Conservation (phyloP, 2,113 vertebrate species). For the Cottus gobio region DNA sequence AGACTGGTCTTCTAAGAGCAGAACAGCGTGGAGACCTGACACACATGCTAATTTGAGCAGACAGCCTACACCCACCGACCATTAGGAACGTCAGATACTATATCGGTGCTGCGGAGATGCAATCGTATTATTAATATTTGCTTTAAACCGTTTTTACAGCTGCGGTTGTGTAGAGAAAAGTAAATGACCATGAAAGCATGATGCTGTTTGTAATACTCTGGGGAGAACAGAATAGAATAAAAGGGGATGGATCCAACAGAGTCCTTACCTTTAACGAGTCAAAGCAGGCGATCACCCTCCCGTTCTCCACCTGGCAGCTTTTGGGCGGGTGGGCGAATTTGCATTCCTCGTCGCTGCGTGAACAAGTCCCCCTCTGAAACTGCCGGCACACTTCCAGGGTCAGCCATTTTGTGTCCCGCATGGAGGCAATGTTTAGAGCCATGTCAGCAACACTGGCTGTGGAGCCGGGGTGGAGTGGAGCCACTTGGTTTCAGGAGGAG, state of each 20-base stretch:
- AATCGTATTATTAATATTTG: not conserved
- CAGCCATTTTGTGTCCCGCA: constrained; percentile 99
- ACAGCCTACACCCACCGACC: constrained; percentile 53
- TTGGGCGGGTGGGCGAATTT: constrained; percentile 99
- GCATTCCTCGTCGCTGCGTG: constrained; percentile 98
- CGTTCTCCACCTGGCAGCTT: constrained; percentile 99
- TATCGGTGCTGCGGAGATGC: not conserved
- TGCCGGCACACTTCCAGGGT: constrained; percentile 98
- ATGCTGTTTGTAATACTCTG: not conserved
- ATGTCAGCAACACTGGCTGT: constrained; percentile 79
- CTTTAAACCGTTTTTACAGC: not conserved
- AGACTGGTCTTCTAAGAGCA: constrained; percentile 58
- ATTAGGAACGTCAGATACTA: constrained; percentile 31
- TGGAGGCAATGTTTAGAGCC: constrained; percentile 96
- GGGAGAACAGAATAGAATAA: not conserved
- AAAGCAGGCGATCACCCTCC: constrained; percentile 98
- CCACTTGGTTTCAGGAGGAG: constrained; percentile 43
- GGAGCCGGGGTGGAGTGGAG: constrained; percentile 54
- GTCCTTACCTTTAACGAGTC: constrained; percentile 99
- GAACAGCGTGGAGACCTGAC: constrained; percentile 55
- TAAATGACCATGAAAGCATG: not conserved
- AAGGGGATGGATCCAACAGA: not conserved
- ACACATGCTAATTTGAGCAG: constrained; percentile 67
- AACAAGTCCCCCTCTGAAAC: constrained; percentile 98
- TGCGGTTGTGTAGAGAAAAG: not conserved